A percentile compares a stretch with the other conserved stretches of the same genome.
Evolutionary conservation across 2,888 invertebrate species (phyloP).

Genomic region (Homarus gammarus): DNA sequence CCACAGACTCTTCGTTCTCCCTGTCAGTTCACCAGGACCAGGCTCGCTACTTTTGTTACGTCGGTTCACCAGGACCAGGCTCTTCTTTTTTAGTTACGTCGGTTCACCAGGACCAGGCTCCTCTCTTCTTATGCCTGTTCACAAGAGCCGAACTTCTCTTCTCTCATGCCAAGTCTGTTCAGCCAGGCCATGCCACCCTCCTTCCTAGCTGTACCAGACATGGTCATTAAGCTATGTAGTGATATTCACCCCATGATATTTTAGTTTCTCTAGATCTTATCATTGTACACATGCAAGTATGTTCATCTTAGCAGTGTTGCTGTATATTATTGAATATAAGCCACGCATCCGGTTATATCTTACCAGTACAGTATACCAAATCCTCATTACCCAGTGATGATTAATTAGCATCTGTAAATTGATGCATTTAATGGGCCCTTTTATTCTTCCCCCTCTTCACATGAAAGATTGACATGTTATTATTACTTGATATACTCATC

Average conservation of each 20-base stretch:
- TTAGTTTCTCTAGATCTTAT: slow-evolving; percentile 35
- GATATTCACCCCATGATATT: slow-evolving; percentile 49
- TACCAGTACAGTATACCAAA: background rate
- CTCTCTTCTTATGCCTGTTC: slow-evolving; percentile 9
- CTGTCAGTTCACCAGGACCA: background rate
- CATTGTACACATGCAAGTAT: slow-evolving; percentile 29
- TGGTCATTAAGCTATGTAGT: slow-evolving; percentile 41
- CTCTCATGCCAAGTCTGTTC: background rate
- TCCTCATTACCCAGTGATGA: background rate
- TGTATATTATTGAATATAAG: slow-evolving; percentile 37
- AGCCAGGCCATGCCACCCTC: background rate
- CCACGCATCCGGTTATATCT: slow-evolving; percentile 11
- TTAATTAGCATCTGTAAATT: background rate
- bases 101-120: slow-evolving; percentile 8
- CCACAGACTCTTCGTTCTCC: slow-evolving; percentile 14
- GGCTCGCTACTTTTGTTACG: background rate
- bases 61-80: slow-evolving; percentile 19
- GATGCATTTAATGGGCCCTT: background rate
- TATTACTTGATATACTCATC: background rate
- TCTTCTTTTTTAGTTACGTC: background rate
- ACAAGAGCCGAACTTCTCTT: slow-evolving; percentile 13
- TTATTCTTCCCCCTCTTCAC: background rate
- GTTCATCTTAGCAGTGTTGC: slow-evolving; percentile 39
- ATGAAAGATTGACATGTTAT: background rate
- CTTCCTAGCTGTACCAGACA: background rate